These are phyloP conservation scores for Mola mola DNA, from an alignment of 2,113 vertebrate genomes.

Conservation along the genomic window DNA sequence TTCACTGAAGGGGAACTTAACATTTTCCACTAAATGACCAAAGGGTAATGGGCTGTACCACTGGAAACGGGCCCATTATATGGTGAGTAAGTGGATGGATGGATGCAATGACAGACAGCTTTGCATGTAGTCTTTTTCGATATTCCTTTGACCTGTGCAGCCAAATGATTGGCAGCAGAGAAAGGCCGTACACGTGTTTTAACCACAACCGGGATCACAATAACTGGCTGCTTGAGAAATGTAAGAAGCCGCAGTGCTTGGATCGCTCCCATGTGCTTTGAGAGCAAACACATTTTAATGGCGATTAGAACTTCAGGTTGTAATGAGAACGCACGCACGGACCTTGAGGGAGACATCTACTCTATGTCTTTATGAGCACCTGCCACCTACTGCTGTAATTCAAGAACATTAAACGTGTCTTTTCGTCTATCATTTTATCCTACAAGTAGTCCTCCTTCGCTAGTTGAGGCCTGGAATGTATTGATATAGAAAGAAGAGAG, in stretches of 20 bases:
- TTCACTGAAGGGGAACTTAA: slow-evolving; percentile 49
- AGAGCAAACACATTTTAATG: slow-evolving; percentile 61
- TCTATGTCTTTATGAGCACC: slow-evolving; percentile 22
- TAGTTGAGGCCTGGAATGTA: not conserved
- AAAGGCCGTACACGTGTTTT: not conserved
- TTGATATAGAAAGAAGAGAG: slow-evolving; percentile 2
- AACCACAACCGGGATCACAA: slow-evolving; percentile 20
- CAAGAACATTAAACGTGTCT: slow-evolving; percentile 30
- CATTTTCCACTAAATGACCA: slow-evolving; percentile 39
- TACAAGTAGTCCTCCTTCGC: not conserved
- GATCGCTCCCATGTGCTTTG: slow-evolving; percentile 46
- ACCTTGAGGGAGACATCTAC: slow-evolving; percentile 27
- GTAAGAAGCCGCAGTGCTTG: slow-evolving; percentile 9
- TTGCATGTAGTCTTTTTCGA: not conserved
- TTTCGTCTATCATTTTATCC: slow-evolving; percentile 21
- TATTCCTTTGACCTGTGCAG: slow-evolving; percentile 7
- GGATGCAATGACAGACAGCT: slow-evolving; percentile 1
- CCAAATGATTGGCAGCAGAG: slow-evolving; percentile 5
- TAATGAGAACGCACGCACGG: slow-evolving; percentile 42
- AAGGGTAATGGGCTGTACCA: slow-evolving; percentile 46
- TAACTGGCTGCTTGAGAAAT: slow-evolving; percentile 15
- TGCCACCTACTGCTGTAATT: slow-evolving; percentile 39
- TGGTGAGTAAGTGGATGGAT: slow-evolving; percentile 12
- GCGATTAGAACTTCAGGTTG: slow-evolving; percentile 53
- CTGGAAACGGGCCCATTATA: slow-evolving; percentile 24